Conservation (phyloP, 2,113 vertebrate genomes). For the Pyrgilauda ruficollis region DNA sequence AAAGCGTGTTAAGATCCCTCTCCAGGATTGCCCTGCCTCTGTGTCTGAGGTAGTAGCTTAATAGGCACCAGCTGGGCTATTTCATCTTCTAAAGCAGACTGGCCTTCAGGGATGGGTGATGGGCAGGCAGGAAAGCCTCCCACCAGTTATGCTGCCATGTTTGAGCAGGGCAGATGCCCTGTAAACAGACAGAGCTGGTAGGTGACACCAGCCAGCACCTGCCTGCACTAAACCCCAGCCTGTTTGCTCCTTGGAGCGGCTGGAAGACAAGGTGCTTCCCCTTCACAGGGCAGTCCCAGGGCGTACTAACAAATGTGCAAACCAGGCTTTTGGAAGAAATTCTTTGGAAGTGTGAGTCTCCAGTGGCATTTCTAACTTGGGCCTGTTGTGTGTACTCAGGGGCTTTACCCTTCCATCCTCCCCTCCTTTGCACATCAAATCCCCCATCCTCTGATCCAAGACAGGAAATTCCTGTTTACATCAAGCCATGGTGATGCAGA, state of each 20-base stretch:
- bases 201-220: not conserved
- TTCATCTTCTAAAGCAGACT: not conserved
- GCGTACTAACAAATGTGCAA: not conserved
- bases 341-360: not conserved
- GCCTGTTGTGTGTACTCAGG: not conserved
- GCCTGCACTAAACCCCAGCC: not conserved
- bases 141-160: not conserved
- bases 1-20: rapidly evolving
- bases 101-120: rapidly evolving
- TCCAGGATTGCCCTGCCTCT: not conserved
- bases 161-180: not conserved
- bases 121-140: not conserved
- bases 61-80: not conserved
- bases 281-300: not conserved
- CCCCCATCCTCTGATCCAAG: not conserved
- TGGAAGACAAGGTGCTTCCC: not conserved
- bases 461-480: slow-evolving; percentile 25
- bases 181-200: not conserved
- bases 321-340: not conserved
- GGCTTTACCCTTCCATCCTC: not conserved
- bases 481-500: slow-evolving; percentile 4
- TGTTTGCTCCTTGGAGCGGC: not conserved
- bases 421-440: not conserved
- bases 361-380: not conserved
- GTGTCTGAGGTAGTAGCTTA: not conserved